These are phyloP conservation scores for Gryllus bimaculatus DNA, from an alignment of 1,140 invertebrate genomes.

Conservation along the genomic window DNA sequence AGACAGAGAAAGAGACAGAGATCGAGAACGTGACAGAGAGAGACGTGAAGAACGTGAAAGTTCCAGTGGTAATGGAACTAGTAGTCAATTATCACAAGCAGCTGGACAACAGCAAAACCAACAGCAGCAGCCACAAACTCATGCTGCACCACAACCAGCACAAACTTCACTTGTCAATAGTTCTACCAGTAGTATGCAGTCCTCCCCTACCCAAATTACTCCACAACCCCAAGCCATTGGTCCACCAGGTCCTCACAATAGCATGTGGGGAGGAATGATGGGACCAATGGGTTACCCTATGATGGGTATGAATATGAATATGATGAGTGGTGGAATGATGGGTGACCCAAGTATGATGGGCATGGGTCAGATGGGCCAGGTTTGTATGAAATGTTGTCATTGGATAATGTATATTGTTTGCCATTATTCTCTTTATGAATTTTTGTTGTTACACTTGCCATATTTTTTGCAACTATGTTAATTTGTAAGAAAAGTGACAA, in stretches of 20 bases:
- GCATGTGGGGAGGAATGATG: slow-evolving; percentile 35
- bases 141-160: neutral
- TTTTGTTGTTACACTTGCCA: no score
- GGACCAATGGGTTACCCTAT: slow-evolving; percentile 42
- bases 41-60: slow-evolving; percentile 29
- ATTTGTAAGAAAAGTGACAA: no score
- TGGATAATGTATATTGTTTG: no score
- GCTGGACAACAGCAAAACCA: neutral
- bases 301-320: slow-evolving; percentile 51
- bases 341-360: slow-evolving; percentile 41
- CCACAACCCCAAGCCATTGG: neutral
- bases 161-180: neutral
- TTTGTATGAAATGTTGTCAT: neutral
- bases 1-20: slow-evolving; percentile 31
- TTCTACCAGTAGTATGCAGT: neutral
- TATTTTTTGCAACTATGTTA: no score
- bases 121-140: neutral
- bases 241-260: slow-evolving; percentile 22
- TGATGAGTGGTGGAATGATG: slow-evolving; percentile 35
- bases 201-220: slow-evolving; percentile 11
- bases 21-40: slow-evolving; percentile 31
- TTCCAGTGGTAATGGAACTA: slow-evolving; percentile 26
- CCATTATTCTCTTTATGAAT: no score
- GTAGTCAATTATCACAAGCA: slow-evolving; percentile 24
- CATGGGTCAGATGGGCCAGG: slow-evolving; percentile 42